phyloP scores from a whole-genome alignment of 2,888 invertebrate genomes.

The Oxyteleia sp. region DNA sequence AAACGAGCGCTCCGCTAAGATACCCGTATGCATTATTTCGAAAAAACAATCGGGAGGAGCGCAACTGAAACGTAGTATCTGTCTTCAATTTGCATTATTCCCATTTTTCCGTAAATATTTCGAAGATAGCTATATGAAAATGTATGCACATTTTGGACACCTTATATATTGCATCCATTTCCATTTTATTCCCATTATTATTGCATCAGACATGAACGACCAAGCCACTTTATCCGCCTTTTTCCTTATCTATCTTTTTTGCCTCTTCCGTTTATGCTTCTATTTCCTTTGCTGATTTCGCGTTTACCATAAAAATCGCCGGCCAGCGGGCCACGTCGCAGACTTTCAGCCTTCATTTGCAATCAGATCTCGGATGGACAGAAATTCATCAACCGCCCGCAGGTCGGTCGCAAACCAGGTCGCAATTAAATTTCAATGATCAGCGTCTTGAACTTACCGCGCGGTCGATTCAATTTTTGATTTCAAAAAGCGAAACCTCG shows the following conservation, averaged over 20 bases:
- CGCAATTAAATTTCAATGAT: slow-evolving; percentile 10
- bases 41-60: too few relatives aligned
- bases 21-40: too few relatives aligned
- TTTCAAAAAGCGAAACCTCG: not conserved
- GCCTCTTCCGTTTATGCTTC: slow-evolving; percentile 41
- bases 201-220: slow-evolving; percentile 63
- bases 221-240: slow-evolving; percentile 46
- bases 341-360: slow-evolving; percentile 37
- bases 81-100: too few relatives aligned
- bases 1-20: too few relatives aligned
- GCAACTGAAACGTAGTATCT: too few relatives aligned
- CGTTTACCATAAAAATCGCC: slow-evolving; percentile 53
- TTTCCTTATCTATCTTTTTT: slow-evolving; percentile 53
- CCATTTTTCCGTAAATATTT: too few relatives aligned
- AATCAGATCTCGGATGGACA: slow-evolving; percentile 19
- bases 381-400: not conserved
- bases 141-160: slow-evolving; percentile 59
- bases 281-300: slow-evolving; percentile 61
- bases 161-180: slow-evolving; percentile 54
- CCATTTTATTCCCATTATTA: slow-evolving; percentile 70
- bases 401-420: not conserved
- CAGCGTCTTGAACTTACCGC: not conserved
- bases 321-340: slow-evolving; percentile 21
- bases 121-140: too few relatives aligned
- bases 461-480: too few relatives aligned